A percentile compares a stretch with the other conserved stretches of the same genome.
Evolutionary conservation across 1,140 invertebrate species (phyloP).

Genomic region (Trichoplusia ni): DNA sequence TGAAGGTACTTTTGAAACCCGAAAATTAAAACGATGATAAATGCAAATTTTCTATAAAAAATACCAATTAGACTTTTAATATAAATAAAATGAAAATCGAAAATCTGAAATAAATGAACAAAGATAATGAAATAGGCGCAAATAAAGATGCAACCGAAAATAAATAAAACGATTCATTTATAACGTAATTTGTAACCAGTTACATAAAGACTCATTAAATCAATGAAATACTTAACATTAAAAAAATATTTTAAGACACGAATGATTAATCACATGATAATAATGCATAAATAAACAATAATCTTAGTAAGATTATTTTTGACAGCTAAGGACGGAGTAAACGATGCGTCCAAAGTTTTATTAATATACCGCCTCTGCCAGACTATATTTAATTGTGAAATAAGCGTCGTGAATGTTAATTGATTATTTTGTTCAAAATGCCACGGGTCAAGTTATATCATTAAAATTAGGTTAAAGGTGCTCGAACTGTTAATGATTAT

Average conservation of each 20-base stretch:
- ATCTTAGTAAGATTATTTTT: conserved; percentile 30
- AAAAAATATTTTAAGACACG: conserved; percentile 5
- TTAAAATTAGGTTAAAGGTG: conserved; percentile 16
- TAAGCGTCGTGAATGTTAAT: conserved; percentile 11
- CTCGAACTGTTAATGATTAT: conserved; percentile 4
- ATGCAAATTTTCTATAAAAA: no score
- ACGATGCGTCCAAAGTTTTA: not conserved
- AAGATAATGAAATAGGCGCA: no score
- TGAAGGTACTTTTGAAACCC: no score
- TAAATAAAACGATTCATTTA: no score
- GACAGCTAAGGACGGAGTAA: conserved; percentile 32
- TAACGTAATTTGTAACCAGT: not conserved
- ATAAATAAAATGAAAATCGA: no score
- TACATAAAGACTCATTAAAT: not conserved
- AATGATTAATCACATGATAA: conserved; percentile 4
- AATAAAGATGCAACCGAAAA: no score
- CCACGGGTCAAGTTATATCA: not conserved
- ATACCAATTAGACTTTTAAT: no score
- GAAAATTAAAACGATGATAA: no score
- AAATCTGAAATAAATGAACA: no score
- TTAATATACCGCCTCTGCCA: not conserved
- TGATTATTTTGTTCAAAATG: not conserved
- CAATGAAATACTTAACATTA: not conserved
- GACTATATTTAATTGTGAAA: not conserved
- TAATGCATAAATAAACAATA: conserved; percentile 7